Evolutionary conservation across 2,888 invertebrate genomes (phyloP).

Genomic region (Microctonus brassicae): DNA sequence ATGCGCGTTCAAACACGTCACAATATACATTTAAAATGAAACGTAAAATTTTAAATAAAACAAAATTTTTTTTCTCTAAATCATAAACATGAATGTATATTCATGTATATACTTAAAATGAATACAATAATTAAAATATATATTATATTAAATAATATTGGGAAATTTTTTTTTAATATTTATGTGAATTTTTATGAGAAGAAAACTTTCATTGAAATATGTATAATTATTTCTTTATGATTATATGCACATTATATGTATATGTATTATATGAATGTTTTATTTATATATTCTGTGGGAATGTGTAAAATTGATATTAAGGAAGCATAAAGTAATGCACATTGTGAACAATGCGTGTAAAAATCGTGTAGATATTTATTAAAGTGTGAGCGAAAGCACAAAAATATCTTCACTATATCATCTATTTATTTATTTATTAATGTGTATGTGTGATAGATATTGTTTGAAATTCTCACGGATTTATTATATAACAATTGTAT

Average conservation of each 20-base stretch:
- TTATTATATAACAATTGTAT: too few species aligned
- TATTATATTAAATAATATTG: neutral
- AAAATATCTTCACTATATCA: neutral
- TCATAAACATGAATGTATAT: too few species aligned
- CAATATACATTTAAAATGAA: too few species aligned
- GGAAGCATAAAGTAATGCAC: neutral
- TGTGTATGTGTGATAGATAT: too few species aligned
- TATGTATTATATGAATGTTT: neutral
- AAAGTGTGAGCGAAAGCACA: conserved; percentile 25
- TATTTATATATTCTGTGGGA: conserved; percentile 25
- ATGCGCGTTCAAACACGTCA: too few species aligned
- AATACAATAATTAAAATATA: too few species aligned
- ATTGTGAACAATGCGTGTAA: conserved; percentile 31
- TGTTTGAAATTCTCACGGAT: too few species aligned
- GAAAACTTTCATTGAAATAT: neutral
- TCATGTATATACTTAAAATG: too few species aligned
- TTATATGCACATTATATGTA: neutral
- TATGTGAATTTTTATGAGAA: neutral
- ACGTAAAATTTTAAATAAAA: neutral
- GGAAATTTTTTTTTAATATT: too few species aligned
- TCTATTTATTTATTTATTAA: too few species aligned
- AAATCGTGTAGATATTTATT: neutral
- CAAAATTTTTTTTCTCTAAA: too few species aligned
- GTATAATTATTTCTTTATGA: neutral
- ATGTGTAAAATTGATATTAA: conserved; percentile 32